phyloP scores from a whole-genome alignment of 2,113 vertebrate genomes.

The Phaethon lepturus region DNA sequence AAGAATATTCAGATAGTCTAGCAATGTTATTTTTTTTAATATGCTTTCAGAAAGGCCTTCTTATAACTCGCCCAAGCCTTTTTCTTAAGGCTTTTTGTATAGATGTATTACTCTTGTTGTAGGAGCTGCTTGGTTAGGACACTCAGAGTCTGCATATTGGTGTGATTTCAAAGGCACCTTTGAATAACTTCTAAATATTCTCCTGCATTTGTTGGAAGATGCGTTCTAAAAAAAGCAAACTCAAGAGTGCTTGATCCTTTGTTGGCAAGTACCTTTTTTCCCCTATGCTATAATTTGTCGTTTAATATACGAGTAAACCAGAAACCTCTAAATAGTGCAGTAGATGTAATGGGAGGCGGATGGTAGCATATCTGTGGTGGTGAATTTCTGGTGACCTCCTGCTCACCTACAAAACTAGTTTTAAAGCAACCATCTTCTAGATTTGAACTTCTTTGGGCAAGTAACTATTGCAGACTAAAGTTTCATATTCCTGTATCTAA shows the following conservation, averaged over 20 bases:
- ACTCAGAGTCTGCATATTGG: background rate
- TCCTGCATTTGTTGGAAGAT: background rate
- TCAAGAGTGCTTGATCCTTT: background rate
- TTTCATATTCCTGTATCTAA: background rate
- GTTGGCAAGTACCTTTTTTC: background rate
- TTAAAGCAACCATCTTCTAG: background rate
- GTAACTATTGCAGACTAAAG: background rate
- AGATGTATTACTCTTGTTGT: background rate
- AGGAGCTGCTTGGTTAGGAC: background rate
- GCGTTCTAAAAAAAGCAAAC: background rate
- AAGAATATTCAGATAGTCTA: background rate
- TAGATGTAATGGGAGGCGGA: background rate
- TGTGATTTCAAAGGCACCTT: conserved; percentile 42
- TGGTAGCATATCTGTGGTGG: background rate
- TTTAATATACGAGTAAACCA: background rate
- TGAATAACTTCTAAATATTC: background rate
- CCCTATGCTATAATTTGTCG: background rate
- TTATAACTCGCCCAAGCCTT: background rate
- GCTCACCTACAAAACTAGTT: background rate
- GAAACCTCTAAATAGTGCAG: background rate
- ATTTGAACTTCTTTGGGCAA: background rate
- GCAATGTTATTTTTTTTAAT: background rate
- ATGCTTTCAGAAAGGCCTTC: background rate
- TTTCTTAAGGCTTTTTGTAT: background rate
- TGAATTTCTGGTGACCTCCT: background rate